Evolutionary conservation across 2,888 invertebrate species (phyloP).

Genomic region (Melipona bicolor): DNA sequence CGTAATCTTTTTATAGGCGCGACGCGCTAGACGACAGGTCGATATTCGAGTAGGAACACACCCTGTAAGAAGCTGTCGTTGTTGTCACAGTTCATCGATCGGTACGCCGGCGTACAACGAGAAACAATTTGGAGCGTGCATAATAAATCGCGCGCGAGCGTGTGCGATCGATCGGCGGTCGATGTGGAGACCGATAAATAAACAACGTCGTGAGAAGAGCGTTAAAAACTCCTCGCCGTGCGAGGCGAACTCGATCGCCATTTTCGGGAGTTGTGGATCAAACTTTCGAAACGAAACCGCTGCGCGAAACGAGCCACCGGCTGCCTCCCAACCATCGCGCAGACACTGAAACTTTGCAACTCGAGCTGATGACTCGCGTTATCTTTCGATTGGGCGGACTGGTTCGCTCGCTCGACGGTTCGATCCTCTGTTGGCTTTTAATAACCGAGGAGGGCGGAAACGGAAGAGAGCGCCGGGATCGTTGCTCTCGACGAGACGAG

Average conservation of each 20-base stretch:
- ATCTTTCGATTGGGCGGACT: background rate
- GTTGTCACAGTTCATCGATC: constrained; percentile 44
- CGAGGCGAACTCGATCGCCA: background rate
- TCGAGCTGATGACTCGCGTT: background rate
- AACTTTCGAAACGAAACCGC: constrained; percentile 1
- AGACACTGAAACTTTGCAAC: constrained; percentile 3
- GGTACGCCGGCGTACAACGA: background rate
- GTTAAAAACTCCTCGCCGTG: constrained; percentile 18
- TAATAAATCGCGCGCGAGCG: constrained; percentile 36
- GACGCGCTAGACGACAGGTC: background rate
- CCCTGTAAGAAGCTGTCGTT: constrained; percentile 37
- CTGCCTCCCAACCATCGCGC: background rate
- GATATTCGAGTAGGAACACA: constrained; percentile 28
- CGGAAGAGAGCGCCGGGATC: background rate
- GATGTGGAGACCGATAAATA: constrained; percentile 35
- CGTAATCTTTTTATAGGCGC: constrained; percentile 34
- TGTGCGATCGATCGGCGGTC: constrained; percentile 30
- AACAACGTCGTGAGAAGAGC: constrained; percentile 22
- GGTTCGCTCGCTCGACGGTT: background rate
- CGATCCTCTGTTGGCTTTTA: background rate
- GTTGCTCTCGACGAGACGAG: background rate
- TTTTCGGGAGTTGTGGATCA: constrained; percentile 3
- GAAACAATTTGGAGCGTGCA: constrained; percentile 48
- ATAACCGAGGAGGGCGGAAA: background rate
- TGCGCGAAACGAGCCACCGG: background rate